phyloP scores from a whole-genome alignment of 1,140 invertebrate species.

The Polypedilum vanderplanki region DNA sequence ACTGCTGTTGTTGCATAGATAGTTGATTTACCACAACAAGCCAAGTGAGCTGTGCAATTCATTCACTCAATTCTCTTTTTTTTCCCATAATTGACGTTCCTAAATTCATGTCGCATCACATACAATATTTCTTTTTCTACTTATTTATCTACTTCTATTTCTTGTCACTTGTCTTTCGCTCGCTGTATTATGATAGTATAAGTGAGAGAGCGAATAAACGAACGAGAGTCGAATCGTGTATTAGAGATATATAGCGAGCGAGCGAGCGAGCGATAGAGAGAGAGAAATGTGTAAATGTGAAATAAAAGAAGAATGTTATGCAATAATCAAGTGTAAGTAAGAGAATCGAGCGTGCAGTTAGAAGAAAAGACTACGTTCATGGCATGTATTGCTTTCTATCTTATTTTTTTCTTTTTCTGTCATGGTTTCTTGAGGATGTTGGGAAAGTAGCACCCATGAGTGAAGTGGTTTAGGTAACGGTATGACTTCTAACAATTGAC shows the following conservation, averaged over 20 bases:
- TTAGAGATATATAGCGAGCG: background rate
- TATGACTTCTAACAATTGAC: constrained; percentile 12
- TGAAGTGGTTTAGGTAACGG: constrained; percentile 16
- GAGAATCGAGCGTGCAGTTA: constrained; percentile 16
- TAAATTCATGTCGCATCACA: constrained; percentile 11
- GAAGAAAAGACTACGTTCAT: constrained; percentile 1
- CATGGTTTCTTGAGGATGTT: constrained; percentile 17
- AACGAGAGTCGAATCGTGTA: background rate
- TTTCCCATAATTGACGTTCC: constrained; percentile 17
- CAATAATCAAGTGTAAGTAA: constrained; percentile 19
- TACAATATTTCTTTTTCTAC: background rate
- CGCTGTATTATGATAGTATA: background rate
- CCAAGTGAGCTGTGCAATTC: background rate
- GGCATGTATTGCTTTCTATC: background rate
- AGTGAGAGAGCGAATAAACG: background rate
- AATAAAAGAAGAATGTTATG: background rate
- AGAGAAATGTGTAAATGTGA: background rate
- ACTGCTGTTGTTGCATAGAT: background rate
- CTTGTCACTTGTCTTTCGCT: background rate
- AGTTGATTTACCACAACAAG: constrained; percentile 6
- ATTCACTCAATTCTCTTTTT: constrained; percentile 13
- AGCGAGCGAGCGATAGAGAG: background rate
- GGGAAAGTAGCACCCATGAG: constrained; percentile 2
- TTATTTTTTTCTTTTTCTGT: background rate
- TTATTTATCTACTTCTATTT: constrained; percentile 19